Conservation (phyloP, 2,797 vertebrate species). For the Cheirogaleus major region DNA sequence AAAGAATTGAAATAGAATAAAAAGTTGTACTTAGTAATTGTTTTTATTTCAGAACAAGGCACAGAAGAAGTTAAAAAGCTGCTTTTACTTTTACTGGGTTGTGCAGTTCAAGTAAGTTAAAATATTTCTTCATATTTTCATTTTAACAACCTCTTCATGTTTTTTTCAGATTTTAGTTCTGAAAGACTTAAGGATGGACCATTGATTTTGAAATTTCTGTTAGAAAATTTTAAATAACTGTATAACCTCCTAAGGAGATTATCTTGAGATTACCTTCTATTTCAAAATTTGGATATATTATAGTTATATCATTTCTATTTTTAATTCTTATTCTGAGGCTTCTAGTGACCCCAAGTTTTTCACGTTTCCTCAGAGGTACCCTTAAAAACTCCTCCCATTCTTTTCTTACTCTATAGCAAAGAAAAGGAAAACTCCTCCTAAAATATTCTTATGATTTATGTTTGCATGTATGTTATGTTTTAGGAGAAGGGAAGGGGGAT, state of each 20-base stretch:
- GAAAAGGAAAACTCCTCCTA: neutral
- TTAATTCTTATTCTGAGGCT: neutral
- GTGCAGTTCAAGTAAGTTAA: conserved; percentile 95
- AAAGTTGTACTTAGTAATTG: conserved; percentile 37
- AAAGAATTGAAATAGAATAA: conserved; percentile 33
- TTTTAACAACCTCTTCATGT: neutral
- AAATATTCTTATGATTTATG: conserved; percentile 1
- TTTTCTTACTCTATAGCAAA: no score
- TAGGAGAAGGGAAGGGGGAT: neutral
- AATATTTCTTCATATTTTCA: conserved; percentile 6
- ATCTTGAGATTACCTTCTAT: neutral
- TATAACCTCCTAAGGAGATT: conserved; percentile 31
- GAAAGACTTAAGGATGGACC: neutral
- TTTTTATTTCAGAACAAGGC: conserved; percentile 90
- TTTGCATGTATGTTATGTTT: neutral
- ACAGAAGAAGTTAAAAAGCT: conserved; percentile 96
- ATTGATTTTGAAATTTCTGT: neutral
- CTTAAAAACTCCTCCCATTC: neutral
- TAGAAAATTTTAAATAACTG: conserved; percentile 12
- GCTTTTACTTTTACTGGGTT: conserved; percentile 95
- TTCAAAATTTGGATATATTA: neutral
- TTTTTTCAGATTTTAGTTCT: conserved; percentile 50
- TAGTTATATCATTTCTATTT: neutral
- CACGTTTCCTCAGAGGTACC: neutral
- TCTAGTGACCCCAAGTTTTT: neutral